Conservation (phyloP, 2,113 vertebrate genomes). For the Menura novaehollandiae region DNA sequence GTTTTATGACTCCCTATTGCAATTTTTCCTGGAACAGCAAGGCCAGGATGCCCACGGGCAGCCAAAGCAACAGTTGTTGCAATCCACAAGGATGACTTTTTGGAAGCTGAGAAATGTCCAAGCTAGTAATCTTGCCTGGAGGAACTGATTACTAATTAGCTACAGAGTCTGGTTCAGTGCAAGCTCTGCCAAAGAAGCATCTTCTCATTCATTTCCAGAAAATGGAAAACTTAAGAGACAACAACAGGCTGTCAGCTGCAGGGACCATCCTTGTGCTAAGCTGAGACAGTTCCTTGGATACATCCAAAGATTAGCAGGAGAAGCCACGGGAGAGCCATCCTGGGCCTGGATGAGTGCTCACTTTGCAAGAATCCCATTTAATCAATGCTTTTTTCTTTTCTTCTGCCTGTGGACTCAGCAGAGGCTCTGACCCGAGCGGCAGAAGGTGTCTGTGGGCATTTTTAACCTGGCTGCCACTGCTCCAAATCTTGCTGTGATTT, state of each 20-base stretch:
- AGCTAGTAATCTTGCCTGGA: not conserved
- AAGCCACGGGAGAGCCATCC: not conserved
- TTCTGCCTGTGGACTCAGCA: not conserved
- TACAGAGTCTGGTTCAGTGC: not conserved
- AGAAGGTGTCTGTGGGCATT: not conserved
- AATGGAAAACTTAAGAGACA: not conserved
- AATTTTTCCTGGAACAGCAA: not conserved
- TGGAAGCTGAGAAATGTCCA: not conserved
- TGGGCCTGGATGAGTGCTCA: not conserved
- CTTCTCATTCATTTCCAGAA: not conserved
- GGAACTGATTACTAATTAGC: conserved; percentile 3
- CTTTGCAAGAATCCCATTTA: not conserved
- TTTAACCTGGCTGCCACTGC: not conserved
- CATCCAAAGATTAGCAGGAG: not conserved
- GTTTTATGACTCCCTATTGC: not conserved
- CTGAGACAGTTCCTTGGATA: not conserved
- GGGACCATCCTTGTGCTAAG: not conserved
- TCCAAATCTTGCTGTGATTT: not conserved
- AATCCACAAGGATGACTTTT: not conserved
- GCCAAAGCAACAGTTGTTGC: not conserved
- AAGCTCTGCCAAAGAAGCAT: not conserved
- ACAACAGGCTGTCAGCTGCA: not conserved
- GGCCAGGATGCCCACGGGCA: not conserved
- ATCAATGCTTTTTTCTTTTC: rapidly evolving
- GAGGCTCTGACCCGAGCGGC: not conserved